Conservation (phyloP, 2,888 invertebrate genomes). For the Pachymerium ferrugineum region DNA sequence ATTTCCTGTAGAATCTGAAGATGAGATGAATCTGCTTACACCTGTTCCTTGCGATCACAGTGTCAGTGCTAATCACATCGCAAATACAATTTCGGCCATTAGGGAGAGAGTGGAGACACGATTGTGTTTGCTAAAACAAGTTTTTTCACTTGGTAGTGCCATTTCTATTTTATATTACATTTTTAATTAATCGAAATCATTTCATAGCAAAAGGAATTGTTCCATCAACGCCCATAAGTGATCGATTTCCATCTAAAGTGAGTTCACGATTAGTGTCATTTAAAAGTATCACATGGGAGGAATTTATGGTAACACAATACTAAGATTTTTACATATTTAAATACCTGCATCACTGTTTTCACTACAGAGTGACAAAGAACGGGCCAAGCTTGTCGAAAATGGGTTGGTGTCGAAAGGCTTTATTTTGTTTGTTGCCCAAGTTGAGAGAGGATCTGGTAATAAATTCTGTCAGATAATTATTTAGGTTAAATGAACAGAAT, state of each 20-base stretch:
- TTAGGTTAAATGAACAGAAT: no score
- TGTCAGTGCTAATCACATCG: slow-evolving; percentile 61
- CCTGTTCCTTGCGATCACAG: slow-evolving; percentile 45
- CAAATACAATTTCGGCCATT: slow-evolving; percentile 67
- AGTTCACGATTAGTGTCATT: slow-evolving; percentile 58
- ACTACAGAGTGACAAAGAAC: slow-evolving; percentile 33
- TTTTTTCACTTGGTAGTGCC: slow-evolving; percentile 60
- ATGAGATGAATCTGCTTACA: background rate
- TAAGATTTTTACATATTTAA: slow-evolving; percentile 34
- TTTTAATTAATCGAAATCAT: no score
- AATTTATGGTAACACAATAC: slow-evolving; percentile 52
- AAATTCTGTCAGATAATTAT: no score
- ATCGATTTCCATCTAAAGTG: slow-evolving; percentile 47
- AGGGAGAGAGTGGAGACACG: slow-evolving; percentile 68
- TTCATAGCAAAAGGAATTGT: background rate
- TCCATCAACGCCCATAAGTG: background rate
- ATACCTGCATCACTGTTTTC: slow-evolving; percentile 38
- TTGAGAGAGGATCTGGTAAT: background rate
- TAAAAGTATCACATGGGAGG: slow-evolving; percentile 63
- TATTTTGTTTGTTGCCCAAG: background rate
- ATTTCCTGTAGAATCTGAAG: slow-evolving; percentile 52
- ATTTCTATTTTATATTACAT: background rate
- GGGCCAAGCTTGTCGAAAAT: background rate
- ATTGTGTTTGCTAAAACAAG: slow-evolving; percentile 68
- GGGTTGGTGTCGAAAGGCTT: background rate